Percentiles rank a stretch among this genome's conserved stretches.
Conservation (phyloP, 1,140 invertebrate genomes). For the Spodoptera litura region DNA sequence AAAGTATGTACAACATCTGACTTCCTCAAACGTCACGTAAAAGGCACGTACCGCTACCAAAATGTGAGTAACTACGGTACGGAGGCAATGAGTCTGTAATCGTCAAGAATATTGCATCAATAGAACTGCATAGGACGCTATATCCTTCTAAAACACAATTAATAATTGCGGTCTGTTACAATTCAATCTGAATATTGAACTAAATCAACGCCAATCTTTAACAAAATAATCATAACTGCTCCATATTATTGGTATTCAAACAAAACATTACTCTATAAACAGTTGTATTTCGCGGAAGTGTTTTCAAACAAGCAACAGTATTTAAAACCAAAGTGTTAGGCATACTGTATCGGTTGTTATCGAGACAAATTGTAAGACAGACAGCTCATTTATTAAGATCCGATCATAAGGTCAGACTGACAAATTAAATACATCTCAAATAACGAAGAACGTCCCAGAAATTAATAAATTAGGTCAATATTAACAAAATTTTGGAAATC, state of each 20-base stretch:
- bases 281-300: background rate
- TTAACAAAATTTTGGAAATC: no score
- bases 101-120: no score
- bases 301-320: conserved; percentile 26
- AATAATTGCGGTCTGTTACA: background rate
- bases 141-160: no score
- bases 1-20: background rate
- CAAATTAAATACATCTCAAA: no score
- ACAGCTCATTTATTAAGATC: background rate
- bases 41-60: background rate
- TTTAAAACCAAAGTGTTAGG: background rate
- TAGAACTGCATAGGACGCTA: no score
- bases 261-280: conserved; percentile 12
- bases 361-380: background rate
- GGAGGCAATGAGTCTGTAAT: no score
- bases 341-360: background rate
- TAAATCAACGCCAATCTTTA: background rate
- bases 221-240: conserved; percentile 7
- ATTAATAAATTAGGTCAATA: background rate
- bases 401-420: background rate
- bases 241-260: conserved; percentile 10
- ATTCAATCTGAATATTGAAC: background rate
- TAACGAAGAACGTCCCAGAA: background rate
- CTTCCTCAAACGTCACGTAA: conserved; percentile 15
- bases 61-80: no score